Base-by-base conservation (phyloP, 1,140 invertebrate species). In the Zaprionus lachaisei region DNA sequence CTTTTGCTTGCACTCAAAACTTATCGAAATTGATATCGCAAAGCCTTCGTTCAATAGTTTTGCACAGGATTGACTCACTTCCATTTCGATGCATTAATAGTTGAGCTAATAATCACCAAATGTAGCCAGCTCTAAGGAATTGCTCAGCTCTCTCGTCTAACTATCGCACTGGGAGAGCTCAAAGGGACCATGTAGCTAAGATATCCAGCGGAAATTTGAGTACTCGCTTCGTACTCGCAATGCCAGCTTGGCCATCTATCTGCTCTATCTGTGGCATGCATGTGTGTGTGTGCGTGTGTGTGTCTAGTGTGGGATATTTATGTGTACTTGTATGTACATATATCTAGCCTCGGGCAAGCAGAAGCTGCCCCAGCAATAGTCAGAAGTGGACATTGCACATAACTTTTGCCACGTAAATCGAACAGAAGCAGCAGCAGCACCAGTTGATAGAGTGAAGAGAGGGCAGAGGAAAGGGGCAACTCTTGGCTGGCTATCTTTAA, bases 231-330 rank as follows among this genome's bases (percentile, higher is more conserved):
- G 41, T 15, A 68, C 47, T 55, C 37, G 63, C 15, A 38, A 5
- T 38, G 37, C 37, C 37, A 38, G 37, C 14, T 38, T 20, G 70
- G 64, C 49, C 83, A 85, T 85, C 66, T 79, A 72, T 81, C 71
- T 76, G 49, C 47, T 79, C 72, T 44, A 44, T 80, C 81, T 80
- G 77, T 76, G 81, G 64, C 77, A 80, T 80, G 12, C 31, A 11
- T 49, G 24, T 41, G 5, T 58, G 20, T 49, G 28, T 31, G 41
- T 49, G 41, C 54, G 63, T 15, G 69, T 12, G 31, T 26, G 49
- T 54, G 20, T 65, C n/a, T 44, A 44, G 41, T 24, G 14, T 57
- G 66, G 56, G 6, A 73, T 73, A 73, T 73, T 61, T 71, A 74
- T 77, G 64, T 73, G 57, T 47, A 51, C 49, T 63, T 34, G 34